Base-by-base conservation (phyloP, 2,888 invertebrate genomes). In the Nephrocerus scutellatus region DNA sequence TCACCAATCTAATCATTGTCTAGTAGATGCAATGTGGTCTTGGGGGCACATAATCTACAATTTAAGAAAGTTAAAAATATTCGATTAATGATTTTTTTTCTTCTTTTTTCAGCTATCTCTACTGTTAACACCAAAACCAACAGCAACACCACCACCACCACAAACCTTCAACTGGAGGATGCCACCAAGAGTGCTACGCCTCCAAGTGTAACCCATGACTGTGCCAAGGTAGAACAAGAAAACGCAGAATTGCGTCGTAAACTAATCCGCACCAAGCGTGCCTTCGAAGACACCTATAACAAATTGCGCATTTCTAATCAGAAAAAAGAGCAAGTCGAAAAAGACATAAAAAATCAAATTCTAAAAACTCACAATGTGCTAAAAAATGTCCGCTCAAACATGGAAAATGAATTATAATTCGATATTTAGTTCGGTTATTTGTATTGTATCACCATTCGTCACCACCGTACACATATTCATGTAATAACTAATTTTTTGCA, bases 291-390 rank as follows among this genome's bases (percentile, higher is more conserved):
- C 52, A 86, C 88, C 6, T 74, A 82, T 48, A 74, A 78, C 40
- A 82, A 86, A 60, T 70, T 89, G 33, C 80, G 80, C 50, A 74
- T 79, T 10, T 81, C 86, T 30, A 87, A 87, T 64, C 77, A 83
- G 63, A 78, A 81, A 51, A 89, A 88, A 64, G 80, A 81, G 57
- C 81, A 80, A 63, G 82, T 88, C 22, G 87, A 89, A 63, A 81
- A 82, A 56, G 84, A 86, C 29, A 86, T 90, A 60, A 84, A 83
- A 61, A 77, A 79, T 55, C 83, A 86, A 68, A 80, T 86, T 53
- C 79, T 82, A 57, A 83, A 84, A 68, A 85, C 85, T 16, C 82
- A 84, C 50, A 79, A 80, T 52, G 83, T 85, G 32, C 70, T 86
- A 44, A 77, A 80, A 43, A 79, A 80, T 66, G 84, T 83, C 25